These are phyloP conservation scores for Calypte anna DNA, from an alignment of 2,113 vertebrate genomes.

Conservation along the genomic window DNA sequence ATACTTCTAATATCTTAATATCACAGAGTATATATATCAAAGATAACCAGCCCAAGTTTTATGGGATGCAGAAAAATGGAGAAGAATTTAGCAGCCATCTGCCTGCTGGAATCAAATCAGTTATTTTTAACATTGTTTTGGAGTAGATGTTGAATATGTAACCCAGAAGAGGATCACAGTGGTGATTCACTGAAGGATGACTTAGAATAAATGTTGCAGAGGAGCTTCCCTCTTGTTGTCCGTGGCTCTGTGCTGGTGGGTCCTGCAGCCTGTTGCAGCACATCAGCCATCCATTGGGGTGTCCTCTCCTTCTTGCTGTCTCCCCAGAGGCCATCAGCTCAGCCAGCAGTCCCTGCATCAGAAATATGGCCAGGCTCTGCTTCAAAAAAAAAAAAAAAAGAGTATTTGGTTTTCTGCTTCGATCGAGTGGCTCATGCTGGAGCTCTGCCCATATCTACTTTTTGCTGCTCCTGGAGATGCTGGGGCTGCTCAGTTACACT, in stretches of 20 bases:
- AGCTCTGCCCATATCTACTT: background rate
- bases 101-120: background rate
- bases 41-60: background rate
- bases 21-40: background rate
- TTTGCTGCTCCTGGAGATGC: background rate
- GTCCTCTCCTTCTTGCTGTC: background rate
- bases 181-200: background rate
- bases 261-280: background rate
- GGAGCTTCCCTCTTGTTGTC: background rate
- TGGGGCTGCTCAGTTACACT: background rate
- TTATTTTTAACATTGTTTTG: constrained; percentile 28
- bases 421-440: background rate
- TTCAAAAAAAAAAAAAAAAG: background rate
- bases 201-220: background rate
- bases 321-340: background rate
- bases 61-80: background rate
- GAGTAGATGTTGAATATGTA: background rate
- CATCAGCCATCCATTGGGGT: background rate
- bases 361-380: background rate
- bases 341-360: background rate
- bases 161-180: background rate
- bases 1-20: background rate
- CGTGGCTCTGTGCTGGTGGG: fast-evolving
- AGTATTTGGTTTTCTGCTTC: background rate
- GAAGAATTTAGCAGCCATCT: constrained; percentile 6